These are phyloP conservation scores for Netelia melanura DNA, from an alignment of 2,888 invertebrate species.

Conservation along the genomic window DNA sequence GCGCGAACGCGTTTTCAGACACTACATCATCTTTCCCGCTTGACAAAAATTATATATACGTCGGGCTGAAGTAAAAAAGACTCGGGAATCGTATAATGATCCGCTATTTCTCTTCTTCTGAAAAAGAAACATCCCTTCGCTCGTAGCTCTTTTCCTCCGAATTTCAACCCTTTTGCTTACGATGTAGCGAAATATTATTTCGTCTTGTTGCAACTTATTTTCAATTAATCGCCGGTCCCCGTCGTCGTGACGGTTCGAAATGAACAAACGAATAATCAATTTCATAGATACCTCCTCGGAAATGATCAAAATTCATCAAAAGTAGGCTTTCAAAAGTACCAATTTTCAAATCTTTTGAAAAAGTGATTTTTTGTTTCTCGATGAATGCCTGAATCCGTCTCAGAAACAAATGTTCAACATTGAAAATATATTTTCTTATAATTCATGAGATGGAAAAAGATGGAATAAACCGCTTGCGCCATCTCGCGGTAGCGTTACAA, in stretches of 20 bases:
- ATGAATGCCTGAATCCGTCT: no score
- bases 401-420: no score
- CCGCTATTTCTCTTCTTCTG: constrained; percentile 39
- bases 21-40: constrained; percentile 54
- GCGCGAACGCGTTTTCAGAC: constrained; percentile 58
- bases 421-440: not conserved
- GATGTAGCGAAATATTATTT: constrained; percentile 7
- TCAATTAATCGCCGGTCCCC: not conserved
- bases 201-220: not conserved
- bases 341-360: no score
- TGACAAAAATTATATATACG: constrained; percentile 7
- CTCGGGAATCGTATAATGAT: constrained; percentile 57
- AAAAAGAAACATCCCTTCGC: constrained; percentile 28
- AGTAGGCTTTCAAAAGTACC: no score
- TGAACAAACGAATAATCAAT: no score
- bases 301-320: no score
- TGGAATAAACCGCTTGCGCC: not conserved
- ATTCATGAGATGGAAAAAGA: not conserved
- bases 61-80: constrained; percentile 20
- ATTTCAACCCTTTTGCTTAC: constrained; percentile 12
- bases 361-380: no score
- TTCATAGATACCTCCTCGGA: no score
- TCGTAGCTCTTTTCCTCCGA: not conserved
- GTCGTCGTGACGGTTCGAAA: not conserved
- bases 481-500: not conserved